These are phyloP conservation scores for Macropus fuliginosus DNA, from an alignment of 2,797 vertebrate species.

Conservation along the genomic window DNA sequence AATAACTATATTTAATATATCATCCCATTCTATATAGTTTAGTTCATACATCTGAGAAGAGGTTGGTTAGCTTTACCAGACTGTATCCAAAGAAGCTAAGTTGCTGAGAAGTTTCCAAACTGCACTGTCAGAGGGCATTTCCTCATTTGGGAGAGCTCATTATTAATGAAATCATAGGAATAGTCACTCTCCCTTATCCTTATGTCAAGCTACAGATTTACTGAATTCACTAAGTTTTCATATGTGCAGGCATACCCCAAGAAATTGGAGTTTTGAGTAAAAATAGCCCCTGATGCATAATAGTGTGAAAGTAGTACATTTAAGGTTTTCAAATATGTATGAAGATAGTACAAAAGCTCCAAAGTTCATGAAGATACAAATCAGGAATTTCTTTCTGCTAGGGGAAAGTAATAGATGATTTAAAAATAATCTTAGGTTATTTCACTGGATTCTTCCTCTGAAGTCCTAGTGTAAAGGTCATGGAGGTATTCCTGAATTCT, in stretches of 20 bases:
- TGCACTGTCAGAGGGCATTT: background rate
- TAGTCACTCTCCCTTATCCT: background rate
- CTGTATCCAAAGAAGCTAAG: background rate
- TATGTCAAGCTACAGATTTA: background rate
- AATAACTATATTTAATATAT: background rate
- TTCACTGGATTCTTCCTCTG: background rate
- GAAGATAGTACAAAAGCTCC: background rate
- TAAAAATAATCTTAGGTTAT: conserved; percentile 1
- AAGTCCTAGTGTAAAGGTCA: background rate
- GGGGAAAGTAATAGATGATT: background rate
- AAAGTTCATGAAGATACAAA: background rate
- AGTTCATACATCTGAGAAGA: background rate
- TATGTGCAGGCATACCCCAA: background rate
- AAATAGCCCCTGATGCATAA: conserved; percentile 34
- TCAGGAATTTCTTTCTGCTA: background rate
- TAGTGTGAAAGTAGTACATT: background rate
- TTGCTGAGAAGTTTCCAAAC: background rate
- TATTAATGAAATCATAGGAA: background rate
- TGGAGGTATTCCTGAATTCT: background rate
- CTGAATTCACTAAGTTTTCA: background rate
- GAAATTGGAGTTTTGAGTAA: background rate
- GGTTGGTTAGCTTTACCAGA: background rate
- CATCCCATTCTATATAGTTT: background rate
- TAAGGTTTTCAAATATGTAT: conserved; percentile 20
- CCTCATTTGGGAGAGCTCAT: background rate